Conservation (phyloP, 2,888 invertebrate genomes). For the Stenchaetothrips biformis region DNA sequence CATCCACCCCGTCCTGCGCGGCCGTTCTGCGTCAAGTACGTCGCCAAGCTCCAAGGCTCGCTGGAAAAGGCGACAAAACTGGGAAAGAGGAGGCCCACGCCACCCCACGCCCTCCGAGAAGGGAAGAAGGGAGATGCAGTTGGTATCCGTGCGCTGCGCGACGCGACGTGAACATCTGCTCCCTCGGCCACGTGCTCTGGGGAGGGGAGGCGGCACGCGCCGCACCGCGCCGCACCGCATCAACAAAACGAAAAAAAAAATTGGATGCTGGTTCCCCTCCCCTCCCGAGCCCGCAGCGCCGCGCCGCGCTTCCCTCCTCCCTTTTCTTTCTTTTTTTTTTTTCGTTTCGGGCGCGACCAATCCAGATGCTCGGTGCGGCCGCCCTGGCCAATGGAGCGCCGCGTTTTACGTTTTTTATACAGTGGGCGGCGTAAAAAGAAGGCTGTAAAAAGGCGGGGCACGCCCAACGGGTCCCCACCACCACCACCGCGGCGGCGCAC, state of each 20-base stretch:
- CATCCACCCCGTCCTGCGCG: too few species aligned
- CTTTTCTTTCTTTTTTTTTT: background rate
- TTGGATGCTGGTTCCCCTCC: background rate
- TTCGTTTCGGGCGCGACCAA: background rate
- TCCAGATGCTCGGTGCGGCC: too few species aligned
- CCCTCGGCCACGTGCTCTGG: background rate
- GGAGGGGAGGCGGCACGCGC: conserved; percentile 11
- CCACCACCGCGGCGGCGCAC: too few species aligned
- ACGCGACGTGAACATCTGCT: conserved; percentile 8
- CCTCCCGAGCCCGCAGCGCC: background rate
- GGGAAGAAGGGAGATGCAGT: background rate
- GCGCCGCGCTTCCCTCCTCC: background rate
- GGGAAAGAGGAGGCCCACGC: background rate
- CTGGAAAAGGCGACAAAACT: background rate
- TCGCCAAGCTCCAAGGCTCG: background rate
- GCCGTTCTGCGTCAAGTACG: too few species aligned
- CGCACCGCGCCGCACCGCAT: background rate
- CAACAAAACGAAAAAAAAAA: background rate
- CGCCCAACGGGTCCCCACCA: too few species aligned
- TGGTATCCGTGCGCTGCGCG: background rate
- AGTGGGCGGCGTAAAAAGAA: too few species aligned
- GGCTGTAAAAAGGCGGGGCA: too few species aligned
- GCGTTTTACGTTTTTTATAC: background rate
- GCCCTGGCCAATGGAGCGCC: background rate
- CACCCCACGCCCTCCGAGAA: background rate